Evolutionary conservation across 2,113 vertebrate species (phyloP).

Genomic region (Xiphorhynchus elegans): DNA sequence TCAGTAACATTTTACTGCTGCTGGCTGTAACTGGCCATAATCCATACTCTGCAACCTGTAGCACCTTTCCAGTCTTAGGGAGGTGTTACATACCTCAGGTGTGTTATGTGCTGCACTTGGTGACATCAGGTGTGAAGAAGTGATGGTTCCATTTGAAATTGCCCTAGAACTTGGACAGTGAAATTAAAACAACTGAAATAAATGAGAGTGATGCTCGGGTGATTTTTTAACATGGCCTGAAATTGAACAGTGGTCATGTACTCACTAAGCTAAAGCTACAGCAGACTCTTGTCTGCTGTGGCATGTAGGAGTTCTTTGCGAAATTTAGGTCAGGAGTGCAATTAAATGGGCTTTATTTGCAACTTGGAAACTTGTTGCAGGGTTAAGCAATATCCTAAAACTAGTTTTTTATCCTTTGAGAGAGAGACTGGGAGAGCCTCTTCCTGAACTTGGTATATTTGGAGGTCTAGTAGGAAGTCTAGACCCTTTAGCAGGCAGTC

Average conservation of each 20-base stretch:
- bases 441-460: neutral
- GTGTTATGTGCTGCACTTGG: neutral
- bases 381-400: neutral
- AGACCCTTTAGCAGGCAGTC: neutral
- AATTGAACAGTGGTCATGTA: fast-evolving
- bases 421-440: neutral
- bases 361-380: neutral
- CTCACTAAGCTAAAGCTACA: neutral
- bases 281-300: neutral
- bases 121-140: neutral
- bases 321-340: conserved; percentile 41
- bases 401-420: neutral
- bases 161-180: neutral
- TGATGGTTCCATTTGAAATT: neutral
- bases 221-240: fast-evolving
- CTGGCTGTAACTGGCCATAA: neutral
- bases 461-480: neutral
- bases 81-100: neutral
- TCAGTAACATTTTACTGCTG: neutral
- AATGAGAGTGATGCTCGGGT: neutral
- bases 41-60: neutral
- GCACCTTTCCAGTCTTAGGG: neutral
- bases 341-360: neutral
- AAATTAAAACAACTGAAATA: neutral
- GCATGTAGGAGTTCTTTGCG: neutral